Base-by-base conservation (phyloP, 2,888 invertebrate species). In the Oscheius sp. region DNA sequence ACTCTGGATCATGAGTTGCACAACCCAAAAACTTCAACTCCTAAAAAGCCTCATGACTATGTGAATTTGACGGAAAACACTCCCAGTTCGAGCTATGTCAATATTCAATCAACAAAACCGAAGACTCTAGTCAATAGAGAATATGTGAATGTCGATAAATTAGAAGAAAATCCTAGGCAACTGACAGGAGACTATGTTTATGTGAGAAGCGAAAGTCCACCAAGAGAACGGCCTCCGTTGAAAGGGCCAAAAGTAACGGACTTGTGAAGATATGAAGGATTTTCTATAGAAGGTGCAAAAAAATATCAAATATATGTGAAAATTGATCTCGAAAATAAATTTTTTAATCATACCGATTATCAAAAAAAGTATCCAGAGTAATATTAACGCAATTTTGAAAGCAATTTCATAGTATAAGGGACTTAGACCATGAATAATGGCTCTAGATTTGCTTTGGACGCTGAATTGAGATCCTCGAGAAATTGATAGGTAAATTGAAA, bases 221-320 rank as follows among this genome's bases (percentile, higher is more conserved):
- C 57, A 4, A 1, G 41, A 44, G 41, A 38, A 24, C 20, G 57
- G 14, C 38, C 57, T 1, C 57, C 57, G 4, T 24, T 24, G 14
- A 59, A 41, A 59, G 41, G 24, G 2, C 59, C 59, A 1, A 59
- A 59, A 44, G 59, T 59, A 1, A 59, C 59, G 2, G 59, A 59
- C 26, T 44, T 59, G 9, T 59, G n/a, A 36, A 12, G 26, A 50
- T 22, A 49, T n/a, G 17, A 14, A 33, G 12, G 12, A 26, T 26
- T 32, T 51, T 51, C 30, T 28, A 28, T n/a, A n/a, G n/a, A n/a
- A n/a, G n/a, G n/a, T n/a, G n/a, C n/a, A n/a, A 12, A 49, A 51
- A 30, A 26, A 51, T n/a, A 51, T 32, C 32, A n/a, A n/a, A n/a
- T n/a, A n/a, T n/a, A n/a, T n/a, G n/a, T n/a, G 20, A 22, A 26